These are phyloP conservation scores for Decapterus maruadsi DNA, from an alignment of 2,797 vertebrate species.

Conservation along the genomic window DNA sequence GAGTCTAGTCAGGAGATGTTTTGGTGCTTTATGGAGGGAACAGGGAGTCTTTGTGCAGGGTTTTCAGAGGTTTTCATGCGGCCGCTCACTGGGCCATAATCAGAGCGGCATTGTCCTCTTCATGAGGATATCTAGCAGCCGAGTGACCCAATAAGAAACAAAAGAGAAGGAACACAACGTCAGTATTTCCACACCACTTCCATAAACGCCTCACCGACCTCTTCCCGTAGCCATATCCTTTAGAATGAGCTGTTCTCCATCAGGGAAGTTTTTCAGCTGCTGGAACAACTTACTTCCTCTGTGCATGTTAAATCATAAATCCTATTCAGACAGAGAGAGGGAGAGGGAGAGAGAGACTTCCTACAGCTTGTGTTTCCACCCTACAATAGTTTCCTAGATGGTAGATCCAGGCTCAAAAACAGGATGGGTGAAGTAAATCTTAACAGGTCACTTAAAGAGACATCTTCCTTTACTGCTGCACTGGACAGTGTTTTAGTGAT, in stretches of 20 bases:
- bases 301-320: constrained; percentile 65
- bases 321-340: constrained; percentile 46
- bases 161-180: constrained; percentile 30
- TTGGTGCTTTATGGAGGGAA: constrained; percentile 38
- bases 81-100: constrained; percentile 30
- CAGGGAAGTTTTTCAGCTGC: constrained; percentile 80
- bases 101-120: constrained; percentile 38
- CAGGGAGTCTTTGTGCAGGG: constrained; percentile 70
- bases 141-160: constrained; percentile 48
- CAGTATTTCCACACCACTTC: constrained; percentile 60
- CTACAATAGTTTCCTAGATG: constrained; percentile 78
- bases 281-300: constrained; percentile 81
- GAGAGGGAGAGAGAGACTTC: constrained; percentile 52
- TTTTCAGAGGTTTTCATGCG: constrained; percentile 25
- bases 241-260: constrained; percentile 61
- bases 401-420: constrained; percentile 76
- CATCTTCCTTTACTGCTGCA: constrained; percentile 52
- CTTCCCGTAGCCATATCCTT: constrained; percentile 61
- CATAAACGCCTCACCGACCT: constrained; percentile 32
- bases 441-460: constrained; percentile 36
- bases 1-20: constrained; percentile 52
- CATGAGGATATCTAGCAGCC: constrained; percentile 50
- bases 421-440: constrained; percentile 80
- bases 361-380: constrained; percentile 67
- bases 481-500: neutral